phyloP scores from a whole-genome alignment of 2,797 vertebrate genomes.

The Falco peregrinus region DNA sequence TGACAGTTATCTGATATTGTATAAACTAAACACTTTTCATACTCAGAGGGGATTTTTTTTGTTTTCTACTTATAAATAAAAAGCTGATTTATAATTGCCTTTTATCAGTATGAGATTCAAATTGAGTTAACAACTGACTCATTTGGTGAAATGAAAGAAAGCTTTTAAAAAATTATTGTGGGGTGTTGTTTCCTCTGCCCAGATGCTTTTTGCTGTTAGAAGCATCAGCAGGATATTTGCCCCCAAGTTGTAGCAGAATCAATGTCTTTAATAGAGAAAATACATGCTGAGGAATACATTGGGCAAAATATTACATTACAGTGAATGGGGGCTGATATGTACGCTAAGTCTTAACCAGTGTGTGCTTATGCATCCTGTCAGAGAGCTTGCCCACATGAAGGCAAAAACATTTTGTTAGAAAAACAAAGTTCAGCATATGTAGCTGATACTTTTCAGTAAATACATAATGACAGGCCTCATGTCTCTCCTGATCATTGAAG shows the following conservation, averaged over 20 bases:
- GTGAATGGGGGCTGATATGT: background rate
- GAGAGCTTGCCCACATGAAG: background rate
- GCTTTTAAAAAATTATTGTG: background rate
- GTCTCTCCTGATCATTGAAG: background rate
- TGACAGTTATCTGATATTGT: background rate
- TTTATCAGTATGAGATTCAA: background rate
- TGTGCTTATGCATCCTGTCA: background rate
- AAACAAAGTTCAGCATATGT: background rate
- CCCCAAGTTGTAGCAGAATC: background rate
- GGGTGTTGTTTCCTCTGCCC: background rate
- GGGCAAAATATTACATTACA: background rate
- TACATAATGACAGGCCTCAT: background rate
- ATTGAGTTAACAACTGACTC: background rate
- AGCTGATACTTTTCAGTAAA: background rate
- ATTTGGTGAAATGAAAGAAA: background rate
- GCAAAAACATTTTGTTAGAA: background rate
- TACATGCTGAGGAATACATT: background rate
- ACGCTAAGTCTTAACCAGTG: background rate
- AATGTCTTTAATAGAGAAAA: background rate
- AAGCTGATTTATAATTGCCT: background rate
- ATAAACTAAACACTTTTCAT: background rate
- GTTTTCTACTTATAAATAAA: background rate
- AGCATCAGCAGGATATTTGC: background rate
- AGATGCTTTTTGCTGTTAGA: background rate
- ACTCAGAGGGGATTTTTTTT: background rate